Conservation (phyloP, 1,140 invertebrate species). For the Spodoptera litura region DNA sequence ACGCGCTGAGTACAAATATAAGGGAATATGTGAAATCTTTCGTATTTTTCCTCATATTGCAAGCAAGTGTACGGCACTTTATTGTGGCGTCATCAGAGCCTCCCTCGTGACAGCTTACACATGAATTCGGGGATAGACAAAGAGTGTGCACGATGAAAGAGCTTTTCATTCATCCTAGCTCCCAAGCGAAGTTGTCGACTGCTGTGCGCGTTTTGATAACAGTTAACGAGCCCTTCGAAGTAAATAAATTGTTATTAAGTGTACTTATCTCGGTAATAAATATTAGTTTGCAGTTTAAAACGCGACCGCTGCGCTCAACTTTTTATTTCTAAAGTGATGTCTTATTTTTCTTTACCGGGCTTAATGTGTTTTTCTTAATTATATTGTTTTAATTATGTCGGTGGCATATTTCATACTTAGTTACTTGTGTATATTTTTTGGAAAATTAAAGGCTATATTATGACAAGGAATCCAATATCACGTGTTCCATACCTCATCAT, state of each 20-base stretch:
- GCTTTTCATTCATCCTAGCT: slow-evolving; percentile 65
- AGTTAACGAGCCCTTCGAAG: slow-evolving; percentile 55
- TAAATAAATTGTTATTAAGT: slow-evolving; percentile 48
- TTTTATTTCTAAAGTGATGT: slow-evolving; percentile 22
- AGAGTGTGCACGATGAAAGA: slow-evolving; percentile 70
- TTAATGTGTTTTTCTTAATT: too few relatives aligned
- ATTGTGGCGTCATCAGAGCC: slow-evolving; percentile 53
- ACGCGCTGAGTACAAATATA: slow-evolving; percentile 28
- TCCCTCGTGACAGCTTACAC: slow-evolving; percentile 62
- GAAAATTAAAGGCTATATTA: too few relatives aligned
- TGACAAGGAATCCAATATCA: too few relatives aligned
- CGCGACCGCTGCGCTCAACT: not conserved
- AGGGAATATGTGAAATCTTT: slow-evolving; percentile 6
- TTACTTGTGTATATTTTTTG: too few relatives aligned
- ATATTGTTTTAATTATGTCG: too few relatives aligned
- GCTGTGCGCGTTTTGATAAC: slow-evolving; percentile 63
- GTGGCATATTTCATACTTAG: too few relatives aligned
- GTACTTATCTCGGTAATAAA: slow-evolving; percentile 33
- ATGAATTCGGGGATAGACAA: slow-evolving; percentile 73
- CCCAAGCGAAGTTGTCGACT: slow-evolving; percentile 55
- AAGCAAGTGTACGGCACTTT: slow-evolving; percentile 55
- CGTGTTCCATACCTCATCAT: too few relatives aligned
- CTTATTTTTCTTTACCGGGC: slow-evolving; percentile 1
- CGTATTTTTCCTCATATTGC: slow-evolving; percentile 46
- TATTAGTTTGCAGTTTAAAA: slow-evolving; percentile 33